phyloP scores from a whole-genome alignment of 2,113 vertebrate species.

The Lophura nycthemera region DNA sequence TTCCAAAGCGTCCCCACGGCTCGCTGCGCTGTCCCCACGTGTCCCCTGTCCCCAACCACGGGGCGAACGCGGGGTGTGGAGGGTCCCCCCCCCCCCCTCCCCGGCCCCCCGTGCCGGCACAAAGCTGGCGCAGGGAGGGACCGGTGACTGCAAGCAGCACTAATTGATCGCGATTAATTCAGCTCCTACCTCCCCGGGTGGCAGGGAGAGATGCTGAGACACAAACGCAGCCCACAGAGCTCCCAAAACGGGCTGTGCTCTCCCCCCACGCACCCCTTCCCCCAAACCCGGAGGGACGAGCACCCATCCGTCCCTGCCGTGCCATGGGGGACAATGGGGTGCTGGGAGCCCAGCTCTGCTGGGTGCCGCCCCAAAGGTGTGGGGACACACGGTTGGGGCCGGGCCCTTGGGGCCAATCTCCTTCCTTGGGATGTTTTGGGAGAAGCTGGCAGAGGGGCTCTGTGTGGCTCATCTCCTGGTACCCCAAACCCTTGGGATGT shows the following conservation, averaged over 20 bases:
- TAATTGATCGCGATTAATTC: slow-evolving; percentile 72
- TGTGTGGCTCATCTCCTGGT: neutral
- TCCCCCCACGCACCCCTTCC: neutral
- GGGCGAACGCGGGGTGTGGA: neutral
- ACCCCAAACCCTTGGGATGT: neutral
- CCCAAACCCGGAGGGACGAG: neutral
- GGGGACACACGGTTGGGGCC: neutral
- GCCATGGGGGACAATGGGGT: too few species aligned
- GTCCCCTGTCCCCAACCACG: neutral
- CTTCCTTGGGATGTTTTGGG: neutral
- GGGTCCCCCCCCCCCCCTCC: neutral
- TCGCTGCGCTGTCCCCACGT: accelerated
- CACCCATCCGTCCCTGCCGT: too few species aligned
- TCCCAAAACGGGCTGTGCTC: slow-evolving; percentile 23
- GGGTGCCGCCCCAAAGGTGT: neutral
- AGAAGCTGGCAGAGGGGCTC: neutral
- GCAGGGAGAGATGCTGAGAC: slow-evolving; percentile 59
- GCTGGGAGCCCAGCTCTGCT: neutral
- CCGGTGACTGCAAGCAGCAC: slow-evolving; percentile 57
- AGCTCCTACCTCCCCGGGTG: slow-evolving; percentile 64
- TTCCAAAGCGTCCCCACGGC: neutral
- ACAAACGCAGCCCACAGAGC: slow-evolving; percentile 39
- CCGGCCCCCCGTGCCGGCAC: neutral
- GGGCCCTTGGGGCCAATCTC: neutral
- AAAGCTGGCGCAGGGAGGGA: slow-evolving; percentile 63